Base-by-base conservation (phyloP, 1,140 invertebrate genomes). In the Lamellibrachia luymesi region DNA sequence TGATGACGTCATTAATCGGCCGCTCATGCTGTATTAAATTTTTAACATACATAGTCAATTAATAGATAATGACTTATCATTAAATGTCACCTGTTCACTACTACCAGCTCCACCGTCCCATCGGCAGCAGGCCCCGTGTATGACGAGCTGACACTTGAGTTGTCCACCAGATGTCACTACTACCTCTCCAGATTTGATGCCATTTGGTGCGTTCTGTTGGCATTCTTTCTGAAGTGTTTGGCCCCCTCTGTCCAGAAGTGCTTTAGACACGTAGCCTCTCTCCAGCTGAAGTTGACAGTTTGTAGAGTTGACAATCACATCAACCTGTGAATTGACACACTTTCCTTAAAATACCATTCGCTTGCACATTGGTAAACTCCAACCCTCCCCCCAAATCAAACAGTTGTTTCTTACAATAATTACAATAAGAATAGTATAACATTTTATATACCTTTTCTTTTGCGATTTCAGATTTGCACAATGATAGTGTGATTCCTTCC, bases 31-130 rank as follows among this genome's bases (percentile, higher is more conserved):
- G 5, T 56, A 13, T 56, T 56, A 8, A 6, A 80, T 80, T n/a
- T n/a, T n/a, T n/a, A n/a, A n/a, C n/a, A n/a, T n/a, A n/a, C n/a
- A n/a, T n/a, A n/a, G n/a, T n/a, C n/a, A n/a, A n/a, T n/a, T n/a
- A n/a, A n/a, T n/a, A n/a, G n/a, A n/a, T n/a, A n/a, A n/a, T n/a
- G n/a, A n/a, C n/a, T n/a, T n/a, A n/a, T n/a, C n/a, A n/a, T n/a
- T n/a, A n/a, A n/a, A n/a, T n/a, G n/a, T n/a, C n/a, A 92, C 92
- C 92, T 52, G 92, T 52, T 92, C 92, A 52, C 92, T 92, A n/a
- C 56, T 92, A 50, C 50, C 50, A 27, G 27, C 91, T 51, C 91
- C 91, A 17, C 51, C 56, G 50, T 92, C 92, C 92, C 92, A 92
- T 52, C 51, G 49, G 92, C 51, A 38, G 51, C 92, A 92, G 27